A percentile compares a stretch with the other conserved stretches of the same genome.
phyloP scores from a whole-genome alignment of 1,140 invertebrate genomes.

The Cydia strobilella region DNA sequence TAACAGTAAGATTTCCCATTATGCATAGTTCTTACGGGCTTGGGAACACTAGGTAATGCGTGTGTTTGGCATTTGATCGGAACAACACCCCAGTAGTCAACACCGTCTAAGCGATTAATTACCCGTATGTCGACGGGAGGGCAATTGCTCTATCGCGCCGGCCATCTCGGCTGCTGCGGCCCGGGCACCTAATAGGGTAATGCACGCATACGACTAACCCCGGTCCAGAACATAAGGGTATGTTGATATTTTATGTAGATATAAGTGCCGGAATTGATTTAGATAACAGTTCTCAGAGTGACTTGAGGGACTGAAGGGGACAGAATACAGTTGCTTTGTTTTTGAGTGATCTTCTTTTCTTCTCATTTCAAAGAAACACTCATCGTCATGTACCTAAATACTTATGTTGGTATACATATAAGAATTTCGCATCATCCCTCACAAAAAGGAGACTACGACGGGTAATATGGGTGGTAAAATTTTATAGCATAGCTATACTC shows the following conservation, averaged over 20 bases:
- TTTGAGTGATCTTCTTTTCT: not conserved
- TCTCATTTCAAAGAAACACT: too few species aligned
- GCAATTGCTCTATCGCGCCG: conserved; percentile 66
- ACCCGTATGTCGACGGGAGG: conserved; percentile 70
- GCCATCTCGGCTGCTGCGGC: conserved; percentile 45
- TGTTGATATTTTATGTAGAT: not conserved
- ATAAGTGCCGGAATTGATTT: not conserved
- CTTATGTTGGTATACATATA: not conserved
- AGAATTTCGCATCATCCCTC: not conserved
- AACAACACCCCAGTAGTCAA: not conserved
- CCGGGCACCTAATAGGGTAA: conserved; percentile 12
- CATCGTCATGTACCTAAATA: not conserved
- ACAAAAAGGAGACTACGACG: not conserved
- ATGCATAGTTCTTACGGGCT: conserved; percentile 3
- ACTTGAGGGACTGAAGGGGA: not conserved
- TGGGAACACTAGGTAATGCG: not conserved
- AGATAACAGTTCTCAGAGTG: not conserved
- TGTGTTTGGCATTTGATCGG: not conserved
- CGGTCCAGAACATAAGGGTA: not conserved
- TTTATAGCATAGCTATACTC: conserved; percentile 50
- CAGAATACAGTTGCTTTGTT: not conserved
- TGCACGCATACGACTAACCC: not conserved
- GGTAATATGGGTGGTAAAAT: conserved; percentile 43
- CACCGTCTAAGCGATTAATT: conserved; percentile 57
- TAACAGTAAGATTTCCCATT: conserved; percentile 33